Evolutionary conservation across 2,113 vertebrate genomes (phyloP).

Genomic region (Epinephelus cyanopodus): DNA sequence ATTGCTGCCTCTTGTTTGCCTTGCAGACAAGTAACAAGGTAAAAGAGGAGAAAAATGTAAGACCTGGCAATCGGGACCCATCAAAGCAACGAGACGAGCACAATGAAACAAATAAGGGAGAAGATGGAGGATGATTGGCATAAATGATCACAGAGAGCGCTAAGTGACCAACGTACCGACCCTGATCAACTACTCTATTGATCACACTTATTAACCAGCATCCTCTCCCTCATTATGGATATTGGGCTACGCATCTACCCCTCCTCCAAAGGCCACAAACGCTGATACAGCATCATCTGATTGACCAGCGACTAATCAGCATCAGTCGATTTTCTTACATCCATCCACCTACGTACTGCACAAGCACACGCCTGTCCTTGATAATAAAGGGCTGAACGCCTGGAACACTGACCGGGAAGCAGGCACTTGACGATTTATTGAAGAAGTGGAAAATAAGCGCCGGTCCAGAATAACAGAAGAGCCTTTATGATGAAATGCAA

Average conservation of each 20-base stretch:
- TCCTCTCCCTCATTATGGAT: slow-evolving; percentile 36
- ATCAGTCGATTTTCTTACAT: slow-evolving; percentile 18
- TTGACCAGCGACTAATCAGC: slow-evolving; percentile 41
- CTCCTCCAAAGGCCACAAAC: slow-evolving; percentile 18
- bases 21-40: slow-evolving; percentile 25
- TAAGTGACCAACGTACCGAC: slow-evolving; percentile 29
- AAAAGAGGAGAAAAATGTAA: slow-evolving; percentile 41
- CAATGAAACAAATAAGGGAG: not conserved
- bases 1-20: slow-evolving; percentile 14
- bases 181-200: slow-evolving; percentile 38
- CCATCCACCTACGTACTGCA: slow-evolving; percentile 19
- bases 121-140: slow-evolving; percentile 9
- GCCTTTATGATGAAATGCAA: slow-evolving; percentile 31
- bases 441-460: not conserved
- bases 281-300: slow-evolving; percentile 42
- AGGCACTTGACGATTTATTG: not conserved
- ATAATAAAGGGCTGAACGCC: slow-evolving; percentile 12
- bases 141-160: not conserved
- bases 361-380: not conserved
- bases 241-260: not conserved
- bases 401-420: slow-evolving; percentile 4
- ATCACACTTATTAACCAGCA: slow-evolving; percentile 46
- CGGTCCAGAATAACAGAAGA: not conserved
- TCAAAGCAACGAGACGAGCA: slow-evolving; percentile 23
- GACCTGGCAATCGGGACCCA: not conserved